Percentiles rank a stretch among this genome's conserved stretches.
phyloP scores from a whole-genome alignment of 2,113 vertebrate species.

The human region DNA sequence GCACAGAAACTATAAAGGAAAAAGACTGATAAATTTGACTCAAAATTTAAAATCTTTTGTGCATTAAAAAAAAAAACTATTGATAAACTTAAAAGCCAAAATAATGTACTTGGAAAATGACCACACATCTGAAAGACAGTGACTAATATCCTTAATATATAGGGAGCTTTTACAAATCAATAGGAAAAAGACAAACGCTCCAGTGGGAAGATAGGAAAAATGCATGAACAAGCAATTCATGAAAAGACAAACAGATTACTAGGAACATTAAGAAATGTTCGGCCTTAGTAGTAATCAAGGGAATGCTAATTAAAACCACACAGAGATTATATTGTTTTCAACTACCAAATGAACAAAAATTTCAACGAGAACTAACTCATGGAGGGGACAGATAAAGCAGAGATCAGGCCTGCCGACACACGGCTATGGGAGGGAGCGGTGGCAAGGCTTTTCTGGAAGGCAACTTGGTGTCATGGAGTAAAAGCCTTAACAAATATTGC shows the following conservation, averaged over 20 bases:
- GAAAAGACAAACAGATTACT: not conserved
- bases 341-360: not conserved
- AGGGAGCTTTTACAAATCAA: slow-evolving; percentile 30
- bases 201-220: slow-evolving; percentile 19
- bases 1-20: not conserved
- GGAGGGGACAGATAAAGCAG: not conserved
- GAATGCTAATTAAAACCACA: slow-evolving; percentile 13
- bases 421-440: not conserved
- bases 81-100: slow-evolving; percentile 23
- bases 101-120: not conserved
- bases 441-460: not conserved
- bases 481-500: not conserved
- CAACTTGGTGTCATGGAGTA: not conserved
- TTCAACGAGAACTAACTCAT: not conserved
- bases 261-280: slow-evolving; percentile 4
- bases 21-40: not conserved
- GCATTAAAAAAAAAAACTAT: not conserved
- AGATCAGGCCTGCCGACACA: not conserved
- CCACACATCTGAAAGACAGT: not conserved
- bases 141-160: slow-evolving; percentile 38
- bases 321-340: not conserved
- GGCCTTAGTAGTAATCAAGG: slow-evolving; percentile 13
- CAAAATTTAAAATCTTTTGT: not conserved
- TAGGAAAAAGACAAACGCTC: slow-evolving; percentile 6
- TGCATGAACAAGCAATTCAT: not conserved